phyloP scores from a whole-genome alignment of 64 coral and sea anemone genomes.

The Pachyseris speciosa region DNA sequence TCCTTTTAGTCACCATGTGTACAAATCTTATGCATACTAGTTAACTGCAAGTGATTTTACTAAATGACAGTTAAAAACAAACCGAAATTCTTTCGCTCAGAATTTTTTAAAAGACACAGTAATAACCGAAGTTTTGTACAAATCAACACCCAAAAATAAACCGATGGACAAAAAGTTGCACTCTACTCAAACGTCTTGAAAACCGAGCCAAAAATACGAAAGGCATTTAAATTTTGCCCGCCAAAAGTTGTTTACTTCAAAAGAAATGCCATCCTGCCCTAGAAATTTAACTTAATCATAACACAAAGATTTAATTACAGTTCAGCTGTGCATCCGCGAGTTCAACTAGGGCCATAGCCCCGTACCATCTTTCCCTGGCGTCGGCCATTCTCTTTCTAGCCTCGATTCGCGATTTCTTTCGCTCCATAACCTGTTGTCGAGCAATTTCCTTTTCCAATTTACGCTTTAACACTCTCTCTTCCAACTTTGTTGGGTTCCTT shows the following conservation, averaged over 20 bases:
- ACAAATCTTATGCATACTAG: no score
- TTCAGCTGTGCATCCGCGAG: conserved; percentile 79
- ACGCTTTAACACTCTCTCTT: conserved; percentile 84
- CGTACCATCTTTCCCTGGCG: conserved; percentile 95
- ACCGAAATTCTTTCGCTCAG: not conserved
- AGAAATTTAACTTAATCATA: not conserved
- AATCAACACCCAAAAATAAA: not conserved
- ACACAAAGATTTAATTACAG: conserved; percentile 30
- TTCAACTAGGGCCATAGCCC: conserved; percentile 97
- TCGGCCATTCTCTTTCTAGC: conserved; percentile 89
- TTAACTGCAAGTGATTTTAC: not conserved
- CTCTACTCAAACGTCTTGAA: not conserved
- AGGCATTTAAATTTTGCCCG: conserved; percentile 43
- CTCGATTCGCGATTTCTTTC: conserved; percentile 87
- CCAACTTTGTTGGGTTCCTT: conserved; percentile 73
- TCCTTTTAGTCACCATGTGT: not conserved
- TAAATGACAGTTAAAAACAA: not conserved
- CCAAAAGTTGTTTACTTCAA: conserved; percentile 10
- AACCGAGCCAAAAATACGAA: not conserved
- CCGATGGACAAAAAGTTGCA: not conserved
- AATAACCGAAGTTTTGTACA: not conserved
- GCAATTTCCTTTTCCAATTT: conserved; percentile 72
- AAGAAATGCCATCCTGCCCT: conserved; percentile 14
- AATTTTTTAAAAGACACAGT: not conserved
- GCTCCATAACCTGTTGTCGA: conserved; percentile 70